A percentile compares a stretch with the other conserved stretches of the same genome.
These are phyloP conservation scores for Ornithorhynchus anatinus DNA, from an alignment of 2,113 vertebrate genomes.

Conservation along the genomic window DNA sequence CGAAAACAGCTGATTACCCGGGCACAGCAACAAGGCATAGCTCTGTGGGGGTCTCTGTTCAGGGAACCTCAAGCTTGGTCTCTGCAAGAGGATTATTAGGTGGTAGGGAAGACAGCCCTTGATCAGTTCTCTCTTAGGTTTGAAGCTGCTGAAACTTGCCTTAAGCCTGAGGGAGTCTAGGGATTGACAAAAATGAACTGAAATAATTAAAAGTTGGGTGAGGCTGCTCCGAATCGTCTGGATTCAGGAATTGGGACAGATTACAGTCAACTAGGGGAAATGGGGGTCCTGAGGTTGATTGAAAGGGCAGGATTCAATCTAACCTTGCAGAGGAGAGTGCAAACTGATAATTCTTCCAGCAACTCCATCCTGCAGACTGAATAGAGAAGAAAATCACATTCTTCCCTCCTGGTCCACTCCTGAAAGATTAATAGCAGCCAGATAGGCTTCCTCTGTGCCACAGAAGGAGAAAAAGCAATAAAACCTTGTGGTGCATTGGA, in stretches of 20 bases:
- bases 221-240: constrained; percentile 54
- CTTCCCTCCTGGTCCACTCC: too few relatives aligned
- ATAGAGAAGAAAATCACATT: too few relatives aligned
- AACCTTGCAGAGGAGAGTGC: too few relatives aligned
- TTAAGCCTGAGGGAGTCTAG: constrained; percentile 77
- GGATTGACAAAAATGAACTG: constrained; percentile 51
- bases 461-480: too few relatives aligned
- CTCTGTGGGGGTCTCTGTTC: not conserved
- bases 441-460: too few relatives aligned
- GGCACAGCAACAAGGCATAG: not conserved
- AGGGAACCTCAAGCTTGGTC: constrained; percentile 1
- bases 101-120: constrained; percentile 42
- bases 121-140: constrained; percentile 64
- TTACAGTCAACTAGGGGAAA: constrained; percentile 28
- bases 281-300: too few relatives aligned
- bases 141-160: constrained; percentile 73
- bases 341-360: too few relatives aligned
- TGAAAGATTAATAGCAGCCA: too few relatives aligned
- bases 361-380: too few relatives aligned
- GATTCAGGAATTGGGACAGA: constrained; percentile 27
- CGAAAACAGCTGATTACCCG: not conserved
- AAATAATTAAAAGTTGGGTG: constrained; percentile 71
- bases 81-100: not conserved
- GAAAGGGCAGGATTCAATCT: too few relatives aligned
- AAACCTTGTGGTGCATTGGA: too few relatives aligned